Evolutionary conservation across 1,140 invertebrate species (phyloP).

Genomic region (Stegodyphus mimosarum): DNA sequence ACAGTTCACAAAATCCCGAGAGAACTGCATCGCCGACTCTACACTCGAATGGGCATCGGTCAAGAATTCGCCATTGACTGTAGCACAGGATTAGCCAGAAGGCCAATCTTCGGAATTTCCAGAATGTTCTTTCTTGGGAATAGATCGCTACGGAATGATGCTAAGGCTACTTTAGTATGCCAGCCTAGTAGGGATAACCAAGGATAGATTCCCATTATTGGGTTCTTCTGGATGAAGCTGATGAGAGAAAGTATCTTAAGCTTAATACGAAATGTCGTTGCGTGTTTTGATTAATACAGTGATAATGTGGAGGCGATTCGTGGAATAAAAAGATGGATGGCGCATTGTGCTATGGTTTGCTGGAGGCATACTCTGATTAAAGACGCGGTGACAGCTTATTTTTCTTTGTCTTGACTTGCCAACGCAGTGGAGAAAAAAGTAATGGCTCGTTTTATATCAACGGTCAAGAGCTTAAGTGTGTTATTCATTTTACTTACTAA

Average conservation of each 20-base stretch:
- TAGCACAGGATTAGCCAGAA: slow-evolving; percentile 4
- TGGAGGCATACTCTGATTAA: no score
- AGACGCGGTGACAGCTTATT: neutral
- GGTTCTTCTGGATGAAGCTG: neutral
- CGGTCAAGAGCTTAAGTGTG: no score
- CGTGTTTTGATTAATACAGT: slow-evolving; percentile 25
- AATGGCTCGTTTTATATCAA: neutral
- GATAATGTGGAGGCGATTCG: slow-evolving; percentile 16
- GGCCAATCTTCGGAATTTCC: neutral
- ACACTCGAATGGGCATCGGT: slow-evolving; percentile 13
- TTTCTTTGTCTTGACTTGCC: neutral
- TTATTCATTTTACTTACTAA: no score
- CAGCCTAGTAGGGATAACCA: neutral
- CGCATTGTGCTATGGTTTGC: no score
- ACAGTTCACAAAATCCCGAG: slow-evolving; percentile 5
- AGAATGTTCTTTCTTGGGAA: neutral
- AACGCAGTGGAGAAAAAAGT: neutral
- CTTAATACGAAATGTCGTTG: neutral
- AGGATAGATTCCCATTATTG: neutral
- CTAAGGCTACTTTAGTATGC: slow-evolving; percentile 20
- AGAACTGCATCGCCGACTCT: slow-evolving; percentile 1
- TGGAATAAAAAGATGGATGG: no score
- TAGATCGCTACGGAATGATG: neutral
- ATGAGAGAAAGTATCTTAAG: no score
- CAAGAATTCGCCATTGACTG: slow-evolving; percentile 17